Evolutionary conservation across 2,888 invertebrate genomes (phyloP), one percentile per base, ranked within the genome.

Genomic region (Hypena proboscidalis): DNA sequence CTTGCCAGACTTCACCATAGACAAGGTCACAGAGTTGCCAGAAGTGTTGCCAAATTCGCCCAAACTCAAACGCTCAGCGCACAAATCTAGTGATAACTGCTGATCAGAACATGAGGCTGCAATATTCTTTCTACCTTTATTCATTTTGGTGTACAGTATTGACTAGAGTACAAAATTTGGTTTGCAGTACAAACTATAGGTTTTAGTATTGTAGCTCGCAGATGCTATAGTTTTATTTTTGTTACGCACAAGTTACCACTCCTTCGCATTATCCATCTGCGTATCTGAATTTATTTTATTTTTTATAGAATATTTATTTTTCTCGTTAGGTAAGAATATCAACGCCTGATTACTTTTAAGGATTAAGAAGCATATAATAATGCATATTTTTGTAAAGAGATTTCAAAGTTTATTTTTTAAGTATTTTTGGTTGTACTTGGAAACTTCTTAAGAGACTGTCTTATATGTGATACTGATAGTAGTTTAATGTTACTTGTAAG

Each of bases 1-100:
- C 44, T 85, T 92, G 48, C 95, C 95, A 0, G 93, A 95, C 78
- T 94, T 92, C 73, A 93, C 93, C 3, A 92, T 95, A 49, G 91
- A 92, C 58, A 92, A 92, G 53, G 92, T 95, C 33, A 93, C 92
- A 6, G 93, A 95, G 65, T 79, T 95, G 41, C 90, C 92, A 20
- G 91, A 89, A 55, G 87, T 95, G 34, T 83, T 95, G 61, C 93
- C 93, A 11, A 92, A 92, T 63, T 90, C 90, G 7, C 90, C 90
- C 2, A 90, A 82, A 57, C 63, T 85, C 6, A 89, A 81, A 54
- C 81, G 87, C 36, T 67, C 74, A 7, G 58, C 64, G 25, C 67
- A 69, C 45, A 59, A 48, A 52, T 49, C 54, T 31, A 55, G 34
- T 30, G 44, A 57, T 35, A 25, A 35, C 20, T 58, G 43, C 67